Evolutionary conservation across 2,888 invertebrate species (phyloP).

Genomic region (Mimas tiliae): DNA sequence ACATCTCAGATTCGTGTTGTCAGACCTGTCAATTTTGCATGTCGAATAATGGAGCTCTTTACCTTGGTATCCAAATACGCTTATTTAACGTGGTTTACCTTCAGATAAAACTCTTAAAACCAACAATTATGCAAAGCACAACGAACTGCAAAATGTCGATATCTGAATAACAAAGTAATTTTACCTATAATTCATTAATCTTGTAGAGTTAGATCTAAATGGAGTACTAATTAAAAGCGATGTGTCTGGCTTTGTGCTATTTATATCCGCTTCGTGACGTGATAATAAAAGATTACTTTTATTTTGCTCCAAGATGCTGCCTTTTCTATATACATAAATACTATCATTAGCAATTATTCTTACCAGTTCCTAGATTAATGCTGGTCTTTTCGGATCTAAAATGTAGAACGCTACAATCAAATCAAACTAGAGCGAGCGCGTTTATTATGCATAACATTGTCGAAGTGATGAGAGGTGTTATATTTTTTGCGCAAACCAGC

Average conservation of each 20-base stretch:
- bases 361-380: background rate
- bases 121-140: background rate
- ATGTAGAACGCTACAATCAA: background rate
- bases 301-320: conserved; percentile 22
- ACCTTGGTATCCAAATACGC: background rate
- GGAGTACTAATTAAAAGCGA: conserved; percentile 11
- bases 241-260: conserved; percentile 24
- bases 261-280: conserved; percentile 1
- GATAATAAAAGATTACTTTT: conserved; percentile 25
- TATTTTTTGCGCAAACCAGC: background rate
- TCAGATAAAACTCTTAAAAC: background rate
- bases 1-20: background rate
- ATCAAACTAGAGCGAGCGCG: background rate
- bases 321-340: background rate
- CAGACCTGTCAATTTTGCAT: background rate
- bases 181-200: conserved; percentile 7
- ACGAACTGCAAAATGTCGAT: background rate
- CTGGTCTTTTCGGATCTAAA: background rate
- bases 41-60: background rate
- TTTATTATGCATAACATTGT: background rate
- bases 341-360: background rate
- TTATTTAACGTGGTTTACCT: background rate
- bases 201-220: conserved; percentile 4
- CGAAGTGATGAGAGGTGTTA: background rate
- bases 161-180: background rate